These are phyloP conservation scores for Apoda limacodes DNA, from an alignment of 2,888 invertebrate genomes.

Conservation along the genomic window DNA sequence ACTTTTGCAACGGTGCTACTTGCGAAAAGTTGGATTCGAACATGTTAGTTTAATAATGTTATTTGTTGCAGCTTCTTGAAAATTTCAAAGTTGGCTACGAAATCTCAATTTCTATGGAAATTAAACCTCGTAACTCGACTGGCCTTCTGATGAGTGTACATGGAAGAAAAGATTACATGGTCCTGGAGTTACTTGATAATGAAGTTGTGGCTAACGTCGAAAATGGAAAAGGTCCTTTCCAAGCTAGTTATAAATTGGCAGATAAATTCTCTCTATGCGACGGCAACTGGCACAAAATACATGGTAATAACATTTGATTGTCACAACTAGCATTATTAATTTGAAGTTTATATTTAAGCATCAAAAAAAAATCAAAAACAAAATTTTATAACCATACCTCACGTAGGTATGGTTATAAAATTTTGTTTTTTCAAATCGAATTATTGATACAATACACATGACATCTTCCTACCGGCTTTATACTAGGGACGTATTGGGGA, in stretches of 20 bases:
- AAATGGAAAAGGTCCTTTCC: conserved; percentile 84
- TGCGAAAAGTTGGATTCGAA: too few relatives aligned
- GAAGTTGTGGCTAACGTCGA: conserved; percentile 86
- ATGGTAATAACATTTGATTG: conserved; percentile 66
- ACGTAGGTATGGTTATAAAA: too few relatives aligned
- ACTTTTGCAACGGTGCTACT: too few relatives aligned
- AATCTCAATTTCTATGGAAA: conserved; percentile 84
- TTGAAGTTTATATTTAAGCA: conserved; percentile 1
- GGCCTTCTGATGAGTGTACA: conserved; percentile 91
- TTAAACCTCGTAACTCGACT: conserved; percentile 85
- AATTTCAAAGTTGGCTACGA: conserved; percentile 83
- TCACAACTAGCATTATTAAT: too few relatives aligned
- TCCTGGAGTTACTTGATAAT: conserved; percentile 90
- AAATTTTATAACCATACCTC: too few relatives aligned
- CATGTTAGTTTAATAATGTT: too few relatives aligned
- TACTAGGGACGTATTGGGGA: too few relatives aligned
- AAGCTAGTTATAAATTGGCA: conserved; percentile 76
- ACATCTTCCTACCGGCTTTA: too few relatives aligned
- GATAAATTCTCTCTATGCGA: conserved; percentile 85
- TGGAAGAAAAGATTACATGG: conserved; percentile 83
- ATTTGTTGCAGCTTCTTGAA: conserved; percentile 72
- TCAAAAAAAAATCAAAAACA: too few relatives aligned
- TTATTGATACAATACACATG: too few relatives aligned
- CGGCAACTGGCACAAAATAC: conserved; percentile 94
- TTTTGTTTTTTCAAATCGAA: too few relatives aligned